Conservation (phyloP, 2,888 invertebrate genomes). For the Sympetrum striolatum region DNA sequence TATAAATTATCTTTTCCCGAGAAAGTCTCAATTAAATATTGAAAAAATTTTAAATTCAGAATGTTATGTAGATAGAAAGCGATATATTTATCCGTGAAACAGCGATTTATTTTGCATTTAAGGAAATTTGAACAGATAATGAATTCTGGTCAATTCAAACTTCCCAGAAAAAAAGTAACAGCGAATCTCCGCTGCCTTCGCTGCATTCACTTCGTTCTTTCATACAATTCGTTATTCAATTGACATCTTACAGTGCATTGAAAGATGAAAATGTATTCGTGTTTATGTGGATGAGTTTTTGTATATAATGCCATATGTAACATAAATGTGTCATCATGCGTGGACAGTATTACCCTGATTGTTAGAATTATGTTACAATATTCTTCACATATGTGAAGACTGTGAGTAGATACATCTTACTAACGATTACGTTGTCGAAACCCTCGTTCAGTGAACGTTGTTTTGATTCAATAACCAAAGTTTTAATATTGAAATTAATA, state of each 20-base stretch:
- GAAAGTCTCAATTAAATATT: too few relatives aligned
- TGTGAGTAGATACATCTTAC: conserved; percentile 21
- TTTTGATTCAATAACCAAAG: neutral
- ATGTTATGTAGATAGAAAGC: too few relatives aligned
- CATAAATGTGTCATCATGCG: neutral
- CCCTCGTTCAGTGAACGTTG: neutral
- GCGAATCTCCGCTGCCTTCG: neutral
- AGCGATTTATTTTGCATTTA: too few relatives aligned
- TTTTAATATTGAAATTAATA: too few relatives aligned
- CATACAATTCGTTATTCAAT: neutral
- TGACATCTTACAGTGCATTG: conserved; percentile 8
- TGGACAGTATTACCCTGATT: neutral
- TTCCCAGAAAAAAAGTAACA: neutral
- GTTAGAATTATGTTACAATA: neutral
- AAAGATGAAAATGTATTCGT: conserved; percentile 22
- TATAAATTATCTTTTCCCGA: too few relatives aligned
- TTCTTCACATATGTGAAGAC: neutral
- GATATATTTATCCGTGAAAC: too few relatives aligned
- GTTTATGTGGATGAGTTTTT: conserved; percentile 8
- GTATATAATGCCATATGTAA: neutral
- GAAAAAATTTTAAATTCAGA: too few relatives aligned
- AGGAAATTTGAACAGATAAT: too few relatives aligned
- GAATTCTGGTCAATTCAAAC: neutral
- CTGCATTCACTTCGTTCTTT: neutral
- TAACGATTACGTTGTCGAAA: conserved; percentile 2